phyloP scores from a whole-genome alignment of 2,888 invertebrate genomes.

The Rhagonycha fulva region DNA sequence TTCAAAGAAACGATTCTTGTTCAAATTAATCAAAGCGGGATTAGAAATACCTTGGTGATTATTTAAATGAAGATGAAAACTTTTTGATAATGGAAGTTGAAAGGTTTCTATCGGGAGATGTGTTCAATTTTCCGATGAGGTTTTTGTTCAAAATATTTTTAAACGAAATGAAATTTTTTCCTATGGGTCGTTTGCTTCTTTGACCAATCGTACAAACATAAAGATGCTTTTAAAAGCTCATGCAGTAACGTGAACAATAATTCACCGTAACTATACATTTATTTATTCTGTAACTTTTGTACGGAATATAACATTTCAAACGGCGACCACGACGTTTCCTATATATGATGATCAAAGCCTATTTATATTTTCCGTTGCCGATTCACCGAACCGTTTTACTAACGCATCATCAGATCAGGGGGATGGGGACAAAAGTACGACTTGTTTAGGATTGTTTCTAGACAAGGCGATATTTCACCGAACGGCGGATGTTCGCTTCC shows the following conservation, averaged over 20 bases:
- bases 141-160: conserved; percentile 1
- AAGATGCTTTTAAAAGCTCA: conserved; percentile 10
- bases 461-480: conserved; percentile 55
- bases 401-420: conserved; percentile 53
- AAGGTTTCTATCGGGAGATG: conserved; percentile 43
- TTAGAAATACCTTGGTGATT: conserved; percentile 52
- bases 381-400: conserved; percentile 53
- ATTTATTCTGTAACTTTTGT: conserved; percentile 47
- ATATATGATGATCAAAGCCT: conserved; percentile 51
- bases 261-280: conserved; percentile 45
- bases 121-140: conserved; percentile 25
- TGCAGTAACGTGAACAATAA: conserved; percentile 38
- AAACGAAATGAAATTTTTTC: background rate
- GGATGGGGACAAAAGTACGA: conserved; percentile 52
- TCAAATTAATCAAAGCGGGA: conserved; percentile 50
- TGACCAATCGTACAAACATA: conserved; percentile 18
- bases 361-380: conserved; percentile 52
- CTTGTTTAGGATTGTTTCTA: conserved; percentile 53
- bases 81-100: conserved; percentile 46
- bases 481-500: conserved; percentile 56
- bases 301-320: conserved; percentile 32
- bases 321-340: conserved; percentile 42
- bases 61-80: conserved; percentile 53
- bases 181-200: conserved; percentile 20
- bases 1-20: conserved; percentile 48